A percentile compares a stretch with the other conserved stretches of the same genome.
These are phyloP conservation scores for Platygyra sinensis DNA, from an alignment of 64 coral and sea anemone species.

Conservation along the genomic window DNA sequence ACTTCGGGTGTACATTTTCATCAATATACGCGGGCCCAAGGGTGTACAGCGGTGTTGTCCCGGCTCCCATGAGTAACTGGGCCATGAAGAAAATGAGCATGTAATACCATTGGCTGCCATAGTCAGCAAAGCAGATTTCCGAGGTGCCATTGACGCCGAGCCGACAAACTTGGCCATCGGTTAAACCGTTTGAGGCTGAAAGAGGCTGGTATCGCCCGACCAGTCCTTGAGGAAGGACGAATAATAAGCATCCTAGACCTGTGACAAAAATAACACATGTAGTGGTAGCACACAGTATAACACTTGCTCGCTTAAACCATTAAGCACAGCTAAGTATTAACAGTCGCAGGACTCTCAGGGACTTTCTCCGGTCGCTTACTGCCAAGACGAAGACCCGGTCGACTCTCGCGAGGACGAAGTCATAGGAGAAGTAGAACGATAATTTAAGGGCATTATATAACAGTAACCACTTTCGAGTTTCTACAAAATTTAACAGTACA, in stretches of 20 bases:
- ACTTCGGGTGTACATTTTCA: conserved; percentile 88
- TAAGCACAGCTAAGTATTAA: no score
- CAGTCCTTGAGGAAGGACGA: conserved; percentile 78
- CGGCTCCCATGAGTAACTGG: conserved; percentile 82
- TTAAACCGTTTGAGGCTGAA: neutral
- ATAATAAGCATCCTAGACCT: conserved; percentile 79
- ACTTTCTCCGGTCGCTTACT: no score
- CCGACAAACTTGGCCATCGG: conserved; percentile 10
- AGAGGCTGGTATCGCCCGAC: conserved; percentile 74
- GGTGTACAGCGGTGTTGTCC: conserved; percentile 73
- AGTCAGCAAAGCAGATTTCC: conserved; percentile 15
- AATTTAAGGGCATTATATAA: no score
- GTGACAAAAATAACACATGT: no score
- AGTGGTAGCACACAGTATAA: no score
- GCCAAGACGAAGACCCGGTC: no score
- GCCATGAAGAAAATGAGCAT: conserved; percentile 67
- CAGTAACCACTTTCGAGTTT: no score
- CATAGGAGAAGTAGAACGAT: no score
- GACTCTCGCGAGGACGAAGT: no score
- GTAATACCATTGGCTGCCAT: conserved; percentile 71
- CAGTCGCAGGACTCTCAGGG: no score
- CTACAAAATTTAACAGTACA: no score
- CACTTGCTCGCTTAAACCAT: no score
- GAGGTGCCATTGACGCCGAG: conserved; percentile 1
- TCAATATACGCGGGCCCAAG: conserved; percentile 85